Evolutionary conservation across 2,888 invertebrate species (phyloP).

Genomic region (Crioceris asparagi): DNA sequence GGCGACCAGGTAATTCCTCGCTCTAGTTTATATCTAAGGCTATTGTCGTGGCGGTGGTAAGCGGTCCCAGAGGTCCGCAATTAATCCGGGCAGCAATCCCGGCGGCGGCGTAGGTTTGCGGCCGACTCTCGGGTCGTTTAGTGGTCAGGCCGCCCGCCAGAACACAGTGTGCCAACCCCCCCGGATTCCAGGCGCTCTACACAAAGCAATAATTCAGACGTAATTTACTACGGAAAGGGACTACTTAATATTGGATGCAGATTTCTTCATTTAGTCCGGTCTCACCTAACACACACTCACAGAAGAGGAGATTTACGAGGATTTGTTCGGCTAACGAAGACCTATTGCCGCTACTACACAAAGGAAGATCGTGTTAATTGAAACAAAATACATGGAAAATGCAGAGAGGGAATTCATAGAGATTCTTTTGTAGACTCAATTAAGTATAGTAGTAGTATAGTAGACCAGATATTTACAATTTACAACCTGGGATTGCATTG

Average conservation of each 20-base stretch:
- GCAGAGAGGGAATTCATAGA: too few relatives aligned
- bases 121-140: conserved; percentile 28
- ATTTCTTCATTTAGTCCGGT: conserved; percentile 14
- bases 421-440: too few relatives aligned
- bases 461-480: too few relatives aligned
- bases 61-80: conserved; percentile 35
- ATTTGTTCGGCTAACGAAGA: conserved; percentile 1
- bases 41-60: conserved; percentile 33
- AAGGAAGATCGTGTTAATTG: not conserved
- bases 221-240: conserved; percentile 15
- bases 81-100: conserved; percentile 34
- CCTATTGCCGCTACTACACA: conserved; percentile 1
- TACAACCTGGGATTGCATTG: too few relatives aligned
- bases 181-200: conserved; percentile 25
- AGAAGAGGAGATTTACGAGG: not conserved
- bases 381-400: conserved; percentile 1
- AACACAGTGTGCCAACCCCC: too few relatives aligned
- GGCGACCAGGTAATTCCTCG: too few relatives aligned
- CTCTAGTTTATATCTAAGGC: conserved; percentile 32
- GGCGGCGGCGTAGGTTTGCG: conserved; percentile 26
- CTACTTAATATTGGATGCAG: conserved; percentile 18
- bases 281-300: not conserved
- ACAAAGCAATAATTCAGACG: conserved; percentile 20
- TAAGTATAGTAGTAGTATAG: too few relatives aligned
- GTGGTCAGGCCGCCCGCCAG: conserved; percentile 30